Percentiles rank a stretch among this genome's conserved stretches.
Evolutionary conservation across 1,140 invertebrate genomes (phyloP).

Genomic region (Drosophila bocki): DNA sequence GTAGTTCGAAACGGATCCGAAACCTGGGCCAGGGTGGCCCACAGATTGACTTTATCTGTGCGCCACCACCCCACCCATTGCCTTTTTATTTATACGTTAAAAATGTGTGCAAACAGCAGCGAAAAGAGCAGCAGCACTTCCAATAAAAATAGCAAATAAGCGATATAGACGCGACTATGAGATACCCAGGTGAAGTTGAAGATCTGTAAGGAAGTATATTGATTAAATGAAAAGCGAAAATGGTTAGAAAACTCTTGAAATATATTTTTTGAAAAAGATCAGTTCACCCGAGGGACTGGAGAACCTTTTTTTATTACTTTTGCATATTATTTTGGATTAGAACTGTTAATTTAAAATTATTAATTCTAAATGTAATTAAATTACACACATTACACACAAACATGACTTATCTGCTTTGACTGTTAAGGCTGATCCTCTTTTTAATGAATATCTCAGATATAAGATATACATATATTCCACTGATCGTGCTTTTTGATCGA

Average conservation of each 20-base stretch:
- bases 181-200: background rate
- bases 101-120: conserved; percentile 76
- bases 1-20: conserved; percentile 27
- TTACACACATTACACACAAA: no score
- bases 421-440: background rate
- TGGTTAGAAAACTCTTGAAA: background rate
- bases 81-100: conserved; percentile 79
- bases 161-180: background rate
- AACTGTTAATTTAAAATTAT: no score
- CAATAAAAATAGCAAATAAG: conserved; percentile 36
- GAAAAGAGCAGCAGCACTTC: conserved; percentile 42
- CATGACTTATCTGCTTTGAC: no score
- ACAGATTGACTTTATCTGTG: conserved; percentile 21
- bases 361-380: no score
- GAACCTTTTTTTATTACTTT: no score
- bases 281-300: no score
- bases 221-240: background rate
- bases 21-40: conserved; percentile 48
- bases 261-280: no score
- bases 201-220: background rate
- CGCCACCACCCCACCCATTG: conserved; percentile 23
- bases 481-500: no score
- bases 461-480: no score
- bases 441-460: background rate
- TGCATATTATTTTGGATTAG: no score